Conservation (phyloP, 2,888 invertebrate species). For the Amaurobius ferox region DNA sequence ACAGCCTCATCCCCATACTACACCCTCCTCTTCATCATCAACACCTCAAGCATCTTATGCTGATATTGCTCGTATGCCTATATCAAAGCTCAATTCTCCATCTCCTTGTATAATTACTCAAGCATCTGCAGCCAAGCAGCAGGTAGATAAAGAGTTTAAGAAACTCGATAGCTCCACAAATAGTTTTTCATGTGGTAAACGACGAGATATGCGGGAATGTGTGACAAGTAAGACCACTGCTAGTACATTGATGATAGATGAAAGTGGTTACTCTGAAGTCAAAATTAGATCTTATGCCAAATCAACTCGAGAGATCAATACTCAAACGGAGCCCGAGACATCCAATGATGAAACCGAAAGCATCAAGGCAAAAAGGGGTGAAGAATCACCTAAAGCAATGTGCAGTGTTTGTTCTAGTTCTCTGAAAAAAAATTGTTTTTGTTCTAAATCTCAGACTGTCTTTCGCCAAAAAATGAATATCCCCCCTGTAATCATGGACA, state of each 20-base stretch:
- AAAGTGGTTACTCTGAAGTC: not conserved
- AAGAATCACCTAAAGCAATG: not conserved
- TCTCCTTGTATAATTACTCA: slow-evolving; percentile 27
- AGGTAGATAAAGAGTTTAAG: not conserved
- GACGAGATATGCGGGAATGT: slow-evolving; percentile 22
- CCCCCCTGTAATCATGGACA: slow-evolving; percentile 65
- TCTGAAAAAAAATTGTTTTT: slow-evolving; percentile 26
- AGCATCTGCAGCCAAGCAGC: not conserved
- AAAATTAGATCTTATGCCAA: slow-evolving; percentile 36
- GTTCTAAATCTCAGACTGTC: slow-evolving; percentile 12
- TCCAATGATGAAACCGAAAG: not conserved
- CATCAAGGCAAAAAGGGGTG: not conserved
- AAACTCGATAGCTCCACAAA: not conserved
- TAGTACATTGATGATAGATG: not conserved
- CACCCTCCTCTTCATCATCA: slow-evolving; percentile 76
- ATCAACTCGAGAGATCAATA: slow-evolving; percentile 64
- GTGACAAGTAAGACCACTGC: not conserved
- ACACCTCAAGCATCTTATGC: slow-evolving; percentile 85
- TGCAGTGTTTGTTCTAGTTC: slow-evolving; percentile 26
- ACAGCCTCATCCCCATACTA: slow-evolving; percentile 75
- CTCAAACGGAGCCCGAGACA: slow-evolving; percentile 63
- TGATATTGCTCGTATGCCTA: slow-evolving; percentile 83
- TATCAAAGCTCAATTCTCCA: slow-evolving; percentile 49
- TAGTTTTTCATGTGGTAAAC: not conserved
- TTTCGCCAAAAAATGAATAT: slow-evolving; percentile 26